Conservation (phyloP, 2,113 vertebrate genomes). For the Petaurus breviceps region DNA sequence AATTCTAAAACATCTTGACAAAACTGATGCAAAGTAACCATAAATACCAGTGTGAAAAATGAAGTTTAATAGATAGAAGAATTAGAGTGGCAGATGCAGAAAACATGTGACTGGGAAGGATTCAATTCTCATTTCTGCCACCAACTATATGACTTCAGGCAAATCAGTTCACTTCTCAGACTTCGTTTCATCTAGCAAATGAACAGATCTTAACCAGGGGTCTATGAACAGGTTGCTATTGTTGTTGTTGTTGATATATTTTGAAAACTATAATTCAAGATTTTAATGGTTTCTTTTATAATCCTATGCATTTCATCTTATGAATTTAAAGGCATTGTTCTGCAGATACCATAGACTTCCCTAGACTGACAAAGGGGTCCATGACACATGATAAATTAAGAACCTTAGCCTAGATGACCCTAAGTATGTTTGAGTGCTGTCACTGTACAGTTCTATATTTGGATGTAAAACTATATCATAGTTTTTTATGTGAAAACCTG, state of each 20-base stretch:
- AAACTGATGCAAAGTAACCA: neutral
- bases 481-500: neutral
- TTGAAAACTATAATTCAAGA: neutral
- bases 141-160: neutral
- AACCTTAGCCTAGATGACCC: neutral
- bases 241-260: neutral
- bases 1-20: neutral
- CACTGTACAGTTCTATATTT: neutral
- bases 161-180: neutral
- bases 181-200: neutral
- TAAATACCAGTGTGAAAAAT: neutral
- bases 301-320: neutral
- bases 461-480: too few species aligned
- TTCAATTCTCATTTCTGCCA: neutral
- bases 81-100: neutral
- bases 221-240: neutral
- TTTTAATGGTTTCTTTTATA: neutral
- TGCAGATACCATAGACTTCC: neutral
- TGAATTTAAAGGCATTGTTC: neutral
- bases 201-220: neutral
- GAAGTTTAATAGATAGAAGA: neutral
- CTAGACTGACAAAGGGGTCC: neutral
- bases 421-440: neutral
- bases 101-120: neutral
- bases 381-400: neutral